Evolutionary conservation across 2,113 vertebrate species (phyloP).

Genomic region (Silurus glanis): DNA sequence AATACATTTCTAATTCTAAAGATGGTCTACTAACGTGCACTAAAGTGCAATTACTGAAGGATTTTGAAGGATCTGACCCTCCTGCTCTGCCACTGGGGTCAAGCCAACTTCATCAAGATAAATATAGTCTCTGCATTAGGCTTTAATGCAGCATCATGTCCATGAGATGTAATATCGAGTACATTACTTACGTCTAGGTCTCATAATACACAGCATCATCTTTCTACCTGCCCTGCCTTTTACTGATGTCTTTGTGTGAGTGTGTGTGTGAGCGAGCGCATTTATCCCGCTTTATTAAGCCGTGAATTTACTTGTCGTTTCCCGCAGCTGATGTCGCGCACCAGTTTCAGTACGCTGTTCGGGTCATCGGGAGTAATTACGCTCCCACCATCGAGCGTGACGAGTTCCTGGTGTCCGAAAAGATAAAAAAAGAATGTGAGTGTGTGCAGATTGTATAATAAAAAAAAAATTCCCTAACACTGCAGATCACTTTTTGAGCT

Average conservation of each 20-base stretch:
- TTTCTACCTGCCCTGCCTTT: not conserved
- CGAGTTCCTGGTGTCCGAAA: constrained; percentile 95
- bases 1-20: not conserved
- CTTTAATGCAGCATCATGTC: constrained; percentile 23
- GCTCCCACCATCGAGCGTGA: constrained; percentile 95
- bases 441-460: constrained; percentile 40
- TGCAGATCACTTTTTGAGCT: not conserved
- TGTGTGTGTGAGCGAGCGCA: not conserved
- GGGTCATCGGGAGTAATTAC: constrained; percentile 98
- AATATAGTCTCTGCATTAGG: constrained; percentile 15
- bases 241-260: not conserved
- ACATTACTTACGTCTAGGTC: not conserved
- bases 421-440: constrained; percentile 97
- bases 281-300: not conserved
- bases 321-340: constrained; percentile 90
- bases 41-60: not conserved
- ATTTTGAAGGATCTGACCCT: constrained; percentile 4
- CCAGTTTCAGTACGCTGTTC: constrained; percentile 96
- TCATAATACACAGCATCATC: not conserved
- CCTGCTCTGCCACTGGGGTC: not conserved
- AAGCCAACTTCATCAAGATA: constrained; percentile 4
- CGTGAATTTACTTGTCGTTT: constrained; percentile 27
- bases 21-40: too few species aligned
- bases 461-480: not conserved
- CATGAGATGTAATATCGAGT: constrained; percentile 15